Conservation (phyloP, 2,113 vertebrate species). For the Cisticola juncidis region DNA sequence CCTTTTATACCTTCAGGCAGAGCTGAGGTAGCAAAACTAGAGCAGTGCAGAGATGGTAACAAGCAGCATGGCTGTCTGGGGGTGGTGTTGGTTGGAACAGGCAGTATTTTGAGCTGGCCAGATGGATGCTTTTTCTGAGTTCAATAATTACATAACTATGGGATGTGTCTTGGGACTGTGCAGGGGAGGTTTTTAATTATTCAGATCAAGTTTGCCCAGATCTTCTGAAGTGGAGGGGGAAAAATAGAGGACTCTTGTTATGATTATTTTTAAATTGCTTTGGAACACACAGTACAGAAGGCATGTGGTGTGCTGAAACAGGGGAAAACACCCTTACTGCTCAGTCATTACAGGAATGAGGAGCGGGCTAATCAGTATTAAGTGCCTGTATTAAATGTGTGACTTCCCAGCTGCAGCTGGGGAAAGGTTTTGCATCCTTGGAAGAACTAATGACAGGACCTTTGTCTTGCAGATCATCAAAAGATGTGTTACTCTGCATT, state of each 20-base stretch:
- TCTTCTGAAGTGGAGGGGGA: neutral
- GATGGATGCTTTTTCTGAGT: slow-evolving; percentile 64
- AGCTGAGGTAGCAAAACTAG: slow-evolving; percentile 13
- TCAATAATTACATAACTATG: slow-evolving; percentile 40
- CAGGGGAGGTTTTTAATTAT: slow-evolving; percentile 45
- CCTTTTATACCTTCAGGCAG: neutral
- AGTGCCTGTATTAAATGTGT: neutral
- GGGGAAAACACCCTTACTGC: neutral
- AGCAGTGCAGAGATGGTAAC: neutral
- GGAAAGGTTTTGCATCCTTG: neutral
- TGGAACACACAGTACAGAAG: neutral
- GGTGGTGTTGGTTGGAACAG: slow-evolving; percentile 41
- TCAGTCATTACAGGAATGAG: neutral
- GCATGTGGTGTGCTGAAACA: neutral
- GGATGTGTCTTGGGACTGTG: slow-evolving; percentile 36
- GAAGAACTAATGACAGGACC: neutral
- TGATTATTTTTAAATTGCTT: slow-evolving; percentile 39
- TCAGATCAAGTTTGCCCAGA: neutral
- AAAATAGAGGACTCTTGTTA: neutral
- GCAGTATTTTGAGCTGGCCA: slow-evolving; percentile 36
- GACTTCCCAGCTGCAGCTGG: neutral
- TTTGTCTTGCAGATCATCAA: slow-evolving; percentile 86
- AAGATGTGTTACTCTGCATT: slow-evolving; percentile 97
- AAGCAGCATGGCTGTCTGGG: neutral
- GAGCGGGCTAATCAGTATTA: neutral